phyloP scores from a whole-genome alignment of 2,888 invertebrate species.

The Acronicta alni region DNA sequence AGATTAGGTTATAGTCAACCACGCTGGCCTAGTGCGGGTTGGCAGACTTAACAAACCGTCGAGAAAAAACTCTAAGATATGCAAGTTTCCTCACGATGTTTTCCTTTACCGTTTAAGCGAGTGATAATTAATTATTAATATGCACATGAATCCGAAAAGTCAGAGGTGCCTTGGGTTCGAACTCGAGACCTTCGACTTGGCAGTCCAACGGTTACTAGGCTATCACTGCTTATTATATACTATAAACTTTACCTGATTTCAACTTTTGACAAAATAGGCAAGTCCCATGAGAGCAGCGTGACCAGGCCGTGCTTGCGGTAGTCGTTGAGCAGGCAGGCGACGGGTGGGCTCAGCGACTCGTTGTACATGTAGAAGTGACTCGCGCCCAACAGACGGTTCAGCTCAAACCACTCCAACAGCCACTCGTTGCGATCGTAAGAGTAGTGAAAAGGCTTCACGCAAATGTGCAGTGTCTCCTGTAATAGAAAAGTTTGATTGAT shows the following conservation, averaged over 20 bases:
- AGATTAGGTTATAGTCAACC: no score
- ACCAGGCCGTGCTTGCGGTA: constrained; percentile 91
- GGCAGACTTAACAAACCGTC: no score
- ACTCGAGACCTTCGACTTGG: no score
- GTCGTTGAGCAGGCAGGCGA: constrained; percentile 93
- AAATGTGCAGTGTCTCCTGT: constrained; percentile 92
- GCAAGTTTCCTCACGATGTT: no score
- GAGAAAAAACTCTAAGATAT: no score
- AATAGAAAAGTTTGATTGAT: constrained; percentile 44
- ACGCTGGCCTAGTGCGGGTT: no score
- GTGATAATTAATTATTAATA: no score
- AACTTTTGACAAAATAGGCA: constrained; percentile 95
- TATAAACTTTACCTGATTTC: constrained; percentile 92
- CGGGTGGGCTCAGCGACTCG: constrained; percentile 94
- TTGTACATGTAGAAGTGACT: constrained; percentile 97
- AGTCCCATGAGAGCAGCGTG: constrained; percentile 94
- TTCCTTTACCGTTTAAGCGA: no score
- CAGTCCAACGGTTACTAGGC: no score
- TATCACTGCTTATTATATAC: no score
- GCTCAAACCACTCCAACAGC: constrained; percentile 96
- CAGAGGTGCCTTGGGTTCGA: no score
- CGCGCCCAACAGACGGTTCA: constrained; percentile 95
- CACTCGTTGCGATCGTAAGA: constrained; percentile 95
- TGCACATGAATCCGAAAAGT: no score
- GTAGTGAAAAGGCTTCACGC: constrained; percentile 97